phyloP scores from a whole-genome alignment of 1,140 invertebrate species.

The Maniola jurtina region DNA sequence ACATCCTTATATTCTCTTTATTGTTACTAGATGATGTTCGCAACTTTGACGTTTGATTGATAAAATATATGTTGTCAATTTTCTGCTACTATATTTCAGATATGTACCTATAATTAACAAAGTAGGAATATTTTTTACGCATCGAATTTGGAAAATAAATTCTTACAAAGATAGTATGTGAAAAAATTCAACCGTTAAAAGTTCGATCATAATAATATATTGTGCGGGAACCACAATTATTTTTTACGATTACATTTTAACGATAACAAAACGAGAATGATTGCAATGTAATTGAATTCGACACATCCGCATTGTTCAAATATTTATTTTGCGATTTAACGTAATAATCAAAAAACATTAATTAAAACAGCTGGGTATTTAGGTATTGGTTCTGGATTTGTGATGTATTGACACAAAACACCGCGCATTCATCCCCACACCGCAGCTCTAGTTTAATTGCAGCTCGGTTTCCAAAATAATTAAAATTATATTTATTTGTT shows the following conservation, averaged over 20 bases:
- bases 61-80: no score
- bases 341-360: slow-evolving; percentile 7
- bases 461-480: not conserved
- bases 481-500: not conserved
- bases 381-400: not conserved
- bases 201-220: no score
- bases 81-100: no score
- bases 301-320: slow-evolving; percentile 10
- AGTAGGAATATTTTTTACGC: no score
- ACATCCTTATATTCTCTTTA: no score
- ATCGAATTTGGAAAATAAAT: no score
- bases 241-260: not conserved
- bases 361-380: not conserved
- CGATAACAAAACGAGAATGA: not conserved
- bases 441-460: slow-evolving; percentile 5
- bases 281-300: not conserved
- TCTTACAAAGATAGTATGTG: no score
- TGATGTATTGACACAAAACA: slow-evolving; percentile 17
- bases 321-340: slow-evolving; percentile 12
- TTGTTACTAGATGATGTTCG: no score
- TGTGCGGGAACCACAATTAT: no score
- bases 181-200: no score
- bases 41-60: no score
- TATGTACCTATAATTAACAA: no score
- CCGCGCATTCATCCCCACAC: slow-evolving; percentile 20